Evolutionary conservation across 2,888 invertebrate species (phyloP), one percentile per base, ranked within the genome.

Genomic region (Graphium colonna): DNA sequence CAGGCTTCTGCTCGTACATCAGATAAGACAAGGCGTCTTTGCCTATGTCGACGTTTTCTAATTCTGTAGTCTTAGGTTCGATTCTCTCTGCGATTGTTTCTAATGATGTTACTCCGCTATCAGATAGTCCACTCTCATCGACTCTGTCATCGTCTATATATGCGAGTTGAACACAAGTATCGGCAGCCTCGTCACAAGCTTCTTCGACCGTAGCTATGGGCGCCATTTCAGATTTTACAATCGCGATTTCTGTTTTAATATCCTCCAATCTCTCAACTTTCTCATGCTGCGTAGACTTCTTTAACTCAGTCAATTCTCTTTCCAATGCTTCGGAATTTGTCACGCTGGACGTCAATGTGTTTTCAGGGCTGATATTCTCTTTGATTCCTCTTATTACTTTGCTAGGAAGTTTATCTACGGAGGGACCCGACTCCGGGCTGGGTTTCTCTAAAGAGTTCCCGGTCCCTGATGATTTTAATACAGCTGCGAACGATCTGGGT

Each of bases 321-420:
- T 79, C 83, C 49, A 89, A 56, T 0, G 85, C 77, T 64, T 80
- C 80, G 0, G 84, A 82, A 44, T 82, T 82, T 0, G 78, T 81
- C 75, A 83, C 82, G 46, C 81, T 86, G 0, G 86, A 80, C 0
- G 85, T 90, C 7, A 90, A 56, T 0, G 92, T 92, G 51, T 92
- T 92, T 61, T 92, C 92, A 0, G 92, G 92, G 52, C 92, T 92
- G 1, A 92, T 92, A 63, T 92, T 92, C 64, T 92, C 92, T 72
- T 92, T 92, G 10, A 92, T 91, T 3, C 91, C 91, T 61, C 90
- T 71, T 46, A 92, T 91, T 3, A 92, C 77, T 68, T 91, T 91
- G 46, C 80, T 86, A 0, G 92, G 91, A 51, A 92, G 76, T 63
- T 90, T 90, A 40, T 91, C 88, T 1, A 89, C 77, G 0, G 86